Base-by-base conservation (phyloP, 2,797 vertebrate genomes). In the Podarcis siculus region DNA sequence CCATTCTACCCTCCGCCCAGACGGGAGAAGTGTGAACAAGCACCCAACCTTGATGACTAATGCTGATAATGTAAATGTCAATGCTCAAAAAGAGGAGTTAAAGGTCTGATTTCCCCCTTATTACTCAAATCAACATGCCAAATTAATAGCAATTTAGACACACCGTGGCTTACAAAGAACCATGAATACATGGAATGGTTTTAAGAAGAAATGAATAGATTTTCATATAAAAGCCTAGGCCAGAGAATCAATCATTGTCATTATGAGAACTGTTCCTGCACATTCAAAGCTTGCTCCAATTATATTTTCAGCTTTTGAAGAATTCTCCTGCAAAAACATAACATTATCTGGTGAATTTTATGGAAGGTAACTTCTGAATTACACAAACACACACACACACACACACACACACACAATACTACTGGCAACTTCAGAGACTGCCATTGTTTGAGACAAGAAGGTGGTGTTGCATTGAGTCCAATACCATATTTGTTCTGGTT, bases 61-160 rank as follows among this genome's bases (percentile, higher is more conserved):
- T 25, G 23, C 23, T 1, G 9, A 90, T 90, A 66, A 82, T 90
- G 55, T 25, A 83, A 88, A 80, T 87, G 37, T 92, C 79, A 87
- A 89, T 83, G 87, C 87, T 90, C 84, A 83, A 55, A 92, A 69
- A 91, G 89, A 25, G 45, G 82, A 87, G 42, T 15, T 55, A 76
- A 58, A 58, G 42, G 15, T 12, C 87, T 91, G 89, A 79, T 80
- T 92, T 90, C 90, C 19, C 86, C 79, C 27, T n/a, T 13, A 19
- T 90, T 93, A 90, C 90, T 93, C 86, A 88, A 94, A 95, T 86
- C 30, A 85, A 82, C 86, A 12, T 0, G 5, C 90, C 93, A 94
- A 86, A 93, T 94, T 90, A 93, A 21, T 75, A 90, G 86, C 66
- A 67, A 89, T 91, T 93, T 92, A 92, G 89, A 89, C 7, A 0